Evolutionary conservation across 2,888 invertebrate genomes (phyloP).

Genomic region (Disparrhopalites patrizii): DNA sequence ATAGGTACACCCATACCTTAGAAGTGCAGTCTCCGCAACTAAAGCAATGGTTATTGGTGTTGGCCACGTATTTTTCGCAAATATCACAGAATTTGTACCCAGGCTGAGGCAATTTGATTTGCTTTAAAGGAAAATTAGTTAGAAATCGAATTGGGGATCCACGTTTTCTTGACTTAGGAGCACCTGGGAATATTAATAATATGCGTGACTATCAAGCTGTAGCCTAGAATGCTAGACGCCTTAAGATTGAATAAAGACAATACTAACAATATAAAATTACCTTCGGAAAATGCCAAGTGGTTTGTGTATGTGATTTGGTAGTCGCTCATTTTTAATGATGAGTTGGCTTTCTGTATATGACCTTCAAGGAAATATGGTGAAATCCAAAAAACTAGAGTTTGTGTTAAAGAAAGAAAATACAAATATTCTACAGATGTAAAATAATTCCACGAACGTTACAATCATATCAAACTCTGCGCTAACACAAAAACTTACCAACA

Average conservation of each 20-base stretch:
- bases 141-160: constrained; percentile 26
- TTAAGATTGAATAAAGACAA: neutral
- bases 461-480: no score
- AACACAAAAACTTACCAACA: no score
- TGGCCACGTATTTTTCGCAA: constrained; percentile 29
- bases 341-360: constrained; percentile 26
- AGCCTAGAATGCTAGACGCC: neutral
- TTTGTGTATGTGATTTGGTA: constrained; percentile 29
- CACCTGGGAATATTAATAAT: constrained; percentile 3
- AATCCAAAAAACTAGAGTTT: constrained; percentile 27
- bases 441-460: no score
- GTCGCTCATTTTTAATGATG: constrained; percentile 27
- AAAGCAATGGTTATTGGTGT: constrained; percentile 25
- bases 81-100: constrained; percentile 24
- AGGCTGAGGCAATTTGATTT: constrained; percentile 12
- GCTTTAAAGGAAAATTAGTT: constrained; percentile 15
- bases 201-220: no score
- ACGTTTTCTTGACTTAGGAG: constrained; percentile 8
- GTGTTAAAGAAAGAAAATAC: neutral
- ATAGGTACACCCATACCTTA: constrained; percentile 25
- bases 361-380: constrained; percentile 33
- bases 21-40: constrained; percentile 29
- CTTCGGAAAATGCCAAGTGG: constrained; percentile 25
- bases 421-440: no score
- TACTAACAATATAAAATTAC: neutral